phyloP scores from a whole-genome alignment of 2,888 invertebrate genomes.

The Cephus nigrinus region DNA sequence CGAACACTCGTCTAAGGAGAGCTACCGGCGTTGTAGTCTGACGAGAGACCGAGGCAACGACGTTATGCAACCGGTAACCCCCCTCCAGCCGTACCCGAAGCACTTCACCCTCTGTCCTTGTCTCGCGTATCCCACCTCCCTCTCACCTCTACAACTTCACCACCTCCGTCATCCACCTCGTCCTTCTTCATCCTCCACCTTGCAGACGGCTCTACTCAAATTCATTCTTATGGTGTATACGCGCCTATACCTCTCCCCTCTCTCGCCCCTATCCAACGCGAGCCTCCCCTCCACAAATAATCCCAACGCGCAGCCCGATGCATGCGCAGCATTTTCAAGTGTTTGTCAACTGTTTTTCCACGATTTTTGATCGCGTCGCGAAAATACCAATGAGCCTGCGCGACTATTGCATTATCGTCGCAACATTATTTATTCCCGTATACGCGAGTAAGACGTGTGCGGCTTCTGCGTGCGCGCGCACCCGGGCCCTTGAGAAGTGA shows the following conservation, averaged over 20 bases:
- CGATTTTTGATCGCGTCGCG: conserved; percentile 32
- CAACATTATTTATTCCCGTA: not conserved
- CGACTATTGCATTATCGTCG: conserved; percentile 18
- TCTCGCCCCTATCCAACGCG: conserved; percentile 29
- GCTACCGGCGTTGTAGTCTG: conserved; percentile 6
- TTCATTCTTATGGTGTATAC: no score
- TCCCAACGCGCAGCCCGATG: conserved; percentile 16
- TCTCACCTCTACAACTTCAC: no score
- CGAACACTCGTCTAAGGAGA: conserved; percentile 13
- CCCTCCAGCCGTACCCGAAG: no score
- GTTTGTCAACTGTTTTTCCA: conserved; percentile 29
- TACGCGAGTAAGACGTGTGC: not conserved
- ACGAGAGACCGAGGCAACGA: conserved; percentile 1
- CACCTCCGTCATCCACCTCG: no score
- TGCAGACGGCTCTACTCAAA: no score
- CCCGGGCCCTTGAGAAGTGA: conserved; percentile 46
- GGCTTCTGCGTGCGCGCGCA: conserved; percentile 13
- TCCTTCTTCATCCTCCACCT: no score
- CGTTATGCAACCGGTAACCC: conserved; percentile 27
- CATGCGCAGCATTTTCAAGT: conserved; percentile 44
- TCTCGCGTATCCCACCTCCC: no score
- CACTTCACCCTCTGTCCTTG: no score
- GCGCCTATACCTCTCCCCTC: no score
- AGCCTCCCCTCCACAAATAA: not conserved
- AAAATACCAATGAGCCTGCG: conserved; percentile 36